A percentile compares a stretch with the other conserved stretches of the same genome.
Evolutionary conservation across 2,113 vertebrate species (phyloP).

Genomic region (Actenoides lindsayi): DNA sequence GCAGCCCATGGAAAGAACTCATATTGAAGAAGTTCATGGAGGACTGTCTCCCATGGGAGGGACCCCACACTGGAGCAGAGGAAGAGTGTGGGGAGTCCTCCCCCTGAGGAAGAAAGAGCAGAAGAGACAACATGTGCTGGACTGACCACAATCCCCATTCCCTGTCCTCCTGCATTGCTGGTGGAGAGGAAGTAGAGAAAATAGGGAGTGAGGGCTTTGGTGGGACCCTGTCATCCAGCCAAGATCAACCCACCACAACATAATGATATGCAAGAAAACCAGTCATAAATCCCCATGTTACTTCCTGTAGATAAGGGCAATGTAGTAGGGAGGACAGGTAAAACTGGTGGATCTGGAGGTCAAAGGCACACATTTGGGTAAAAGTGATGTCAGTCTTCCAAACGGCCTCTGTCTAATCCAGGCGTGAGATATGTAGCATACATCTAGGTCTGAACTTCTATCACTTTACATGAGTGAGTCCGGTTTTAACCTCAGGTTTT

Average conservation of each 20-base stretch:
- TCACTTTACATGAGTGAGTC: background rate
- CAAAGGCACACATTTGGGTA: background rate
- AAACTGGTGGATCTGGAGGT: background rate
- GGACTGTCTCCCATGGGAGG: background rate
- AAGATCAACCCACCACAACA: background rate
- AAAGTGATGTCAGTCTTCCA: background rate
- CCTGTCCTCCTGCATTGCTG: accelerated
- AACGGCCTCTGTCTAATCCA: background rate
- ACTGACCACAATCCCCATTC: background rate
- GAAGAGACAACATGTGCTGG: background rate
- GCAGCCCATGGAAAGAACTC: background rate
- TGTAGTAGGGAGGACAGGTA: background rate
- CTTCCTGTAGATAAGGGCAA: background rate
- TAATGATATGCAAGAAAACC: background rate
- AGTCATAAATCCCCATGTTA: background rate
- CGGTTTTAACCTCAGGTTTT: background rate
- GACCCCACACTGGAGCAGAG: background rate
- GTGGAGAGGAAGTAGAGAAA: background rate
- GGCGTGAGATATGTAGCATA: background rate
- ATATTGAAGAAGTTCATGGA: background rate
- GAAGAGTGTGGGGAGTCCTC: background rate
- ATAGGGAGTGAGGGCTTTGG: background rate
- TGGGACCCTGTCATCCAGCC: background rate
- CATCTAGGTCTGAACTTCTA: background rate
- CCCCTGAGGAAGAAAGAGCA: background rate